phyloP scores from a whole-genome alignment of 2,888 invertebrate species.

The Netelia virgata region DNA sequence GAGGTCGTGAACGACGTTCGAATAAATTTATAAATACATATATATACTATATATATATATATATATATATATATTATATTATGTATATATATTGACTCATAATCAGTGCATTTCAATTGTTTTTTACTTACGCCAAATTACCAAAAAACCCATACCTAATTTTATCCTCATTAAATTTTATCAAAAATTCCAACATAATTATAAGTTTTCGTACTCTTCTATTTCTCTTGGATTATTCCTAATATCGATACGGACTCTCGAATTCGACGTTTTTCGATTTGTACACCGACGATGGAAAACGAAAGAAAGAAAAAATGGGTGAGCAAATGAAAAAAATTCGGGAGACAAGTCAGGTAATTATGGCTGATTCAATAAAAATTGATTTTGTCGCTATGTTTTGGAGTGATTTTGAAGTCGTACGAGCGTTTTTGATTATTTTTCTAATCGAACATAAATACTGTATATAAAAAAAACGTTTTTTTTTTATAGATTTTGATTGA shows the following conservation, averaged over 20 bases:
- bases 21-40: slow-evolving; percentile 62
- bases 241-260: background rate
- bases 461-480: no score
- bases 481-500: no score
- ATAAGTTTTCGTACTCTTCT: background rate
- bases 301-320: slow-evolving; percentile 6
- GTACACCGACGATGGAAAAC: slow-evolving; percentile 4
- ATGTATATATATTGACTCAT: slow-evolving; percentile 73
- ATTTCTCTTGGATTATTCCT: background rate
- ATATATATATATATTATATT: slow-evolving; percentile 65
- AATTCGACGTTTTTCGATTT: slow-evolving; percentile 24
- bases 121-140: slow-evolving; percentile 73
- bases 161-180: slow-evolving; percentile 32
- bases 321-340: slow-evolving; percentile 23
- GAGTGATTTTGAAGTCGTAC: slow-evolving; percentile 16
- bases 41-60: slow-evolving; percentile 61
- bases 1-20: slow-evolving; percentile 49
- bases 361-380: slow-evolving; percentile 52
- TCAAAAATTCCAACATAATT: background rate
- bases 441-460: no score
- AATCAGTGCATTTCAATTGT: slow-evolving; percentile 76
- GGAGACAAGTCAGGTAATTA: slow-evolving; percentile 69
- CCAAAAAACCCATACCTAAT: slow-evolving; percentile 54
- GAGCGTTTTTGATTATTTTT: background rate
- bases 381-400: slow-evolving; percentile 11